Evolutionary conservation across 1,140 invertebrate species (phyloP), one percentile per base, ranked within the genome.

Genomic region (Yoshiicerus persimilis): DNA sequence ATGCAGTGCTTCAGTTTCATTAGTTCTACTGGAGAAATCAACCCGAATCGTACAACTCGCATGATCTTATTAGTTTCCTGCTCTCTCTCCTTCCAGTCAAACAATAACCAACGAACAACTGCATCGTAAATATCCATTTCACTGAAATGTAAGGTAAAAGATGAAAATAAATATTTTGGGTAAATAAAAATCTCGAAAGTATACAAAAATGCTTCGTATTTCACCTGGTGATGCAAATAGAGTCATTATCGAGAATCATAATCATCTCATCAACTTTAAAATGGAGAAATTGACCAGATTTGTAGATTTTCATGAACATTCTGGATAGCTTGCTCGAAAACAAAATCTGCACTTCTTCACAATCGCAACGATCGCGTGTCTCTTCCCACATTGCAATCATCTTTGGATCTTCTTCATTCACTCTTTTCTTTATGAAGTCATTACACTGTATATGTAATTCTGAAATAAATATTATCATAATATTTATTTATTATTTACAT

Each of bases 41-140:
- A 93, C 0, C 95, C 95, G 90, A 96, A 96, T 56, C 95, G 93
- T 0, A 96, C 94, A 90, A 95, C 95, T 4, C 93, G 92, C 90
- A 96, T 92, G 1, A 96, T 92, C 27, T 95, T 93, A 2, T 94
- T 91, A 47, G 95, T 93, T 86, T 93, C 90, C 27, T 92, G 90
- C 8, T 94, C 93, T 41, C 96, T 93, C 3, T 92, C 91, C 2
- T 93, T 89, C 95, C 95, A 96, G 89, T 96, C 93, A 66, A 94
- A 93, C 91, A 95, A 94, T 25, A 96, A 91, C 96, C 96, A 96
- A 64, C 95, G 93, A 2, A 96, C 94, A 0, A 94, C 95, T 6
- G 95, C 94, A 95, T 96, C 95, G 34, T 96, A 93, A 1, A 96
- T 94, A 92, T 96, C 95, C 93, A 95, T 95, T 93, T 96, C 95